Percentiles rank a stretch among this genome's conserved stretches.
These are phyloP conservation scores for Phyllostomus discolor DNA, from an alignment of 2,113 vertebrate species.

Conservation along the genomic window DNA sequence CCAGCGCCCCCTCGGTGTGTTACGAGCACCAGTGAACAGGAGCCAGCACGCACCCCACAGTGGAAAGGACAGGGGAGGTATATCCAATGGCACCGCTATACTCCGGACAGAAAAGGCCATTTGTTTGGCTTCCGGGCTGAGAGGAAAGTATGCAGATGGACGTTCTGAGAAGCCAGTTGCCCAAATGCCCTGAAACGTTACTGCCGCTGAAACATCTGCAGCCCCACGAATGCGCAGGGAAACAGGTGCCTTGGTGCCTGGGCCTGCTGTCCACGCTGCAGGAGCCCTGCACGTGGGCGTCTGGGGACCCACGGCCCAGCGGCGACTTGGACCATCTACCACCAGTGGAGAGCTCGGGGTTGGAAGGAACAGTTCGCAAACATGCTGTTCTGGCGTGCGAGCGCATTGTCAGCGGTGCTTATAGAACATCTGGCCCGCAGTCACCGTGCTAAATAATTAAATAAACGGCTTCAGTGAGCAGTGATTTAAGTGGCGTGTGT, in stretches of 20 bases:
- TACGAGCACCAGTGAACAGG: neutral
- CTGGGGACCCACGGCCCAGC: neutral
- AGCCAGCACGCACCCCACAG: neutral
- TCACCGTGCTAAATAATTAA: constrained; percentile 80
- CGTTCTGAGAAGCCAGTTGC: constrained; percentile 50
- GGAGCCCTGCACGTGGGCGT: neutral
- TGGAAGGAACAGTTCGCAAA: constrained; percentile 52
- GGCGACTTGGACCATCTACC: neutral
- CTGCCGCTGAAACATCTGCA: constrained; percentile 47
- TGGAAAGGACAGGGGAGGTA: neutral
- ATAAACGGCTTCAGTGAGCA: constrained; percentile 76
- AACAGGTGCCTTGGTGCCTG: neutral
- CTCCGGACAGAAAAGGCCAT: constrained; percentile 56
- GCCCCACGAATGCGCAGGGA: neutral
- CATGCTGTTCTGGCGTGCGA: neutral
- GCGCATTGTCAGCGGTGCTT: constrained; percentile 53
- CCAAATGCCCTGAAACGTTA: constrained; percentile 50
- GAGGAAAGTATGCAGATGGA: constrained; percentile 60
- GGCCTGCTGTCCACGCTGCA: neutral
- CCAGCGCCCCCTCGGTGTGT: neutral
- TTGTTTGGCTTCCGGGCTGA: constrained; percentile 57
- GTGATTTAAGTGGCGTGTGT: constrained; percentile 71
- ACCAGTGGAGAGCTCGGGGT: neutral
- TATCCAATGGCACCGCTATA: neutral
- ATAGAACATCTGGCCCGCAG: constrained; percentile 72